Percentiles rank a stretch among this genome's conserved stretches.
These are phyloP conservation scores for Ophiothrix spiculata DNA, from an alignment of 35 echinoderm and acorn worm species.

Conservation along the genomic window DNA sequence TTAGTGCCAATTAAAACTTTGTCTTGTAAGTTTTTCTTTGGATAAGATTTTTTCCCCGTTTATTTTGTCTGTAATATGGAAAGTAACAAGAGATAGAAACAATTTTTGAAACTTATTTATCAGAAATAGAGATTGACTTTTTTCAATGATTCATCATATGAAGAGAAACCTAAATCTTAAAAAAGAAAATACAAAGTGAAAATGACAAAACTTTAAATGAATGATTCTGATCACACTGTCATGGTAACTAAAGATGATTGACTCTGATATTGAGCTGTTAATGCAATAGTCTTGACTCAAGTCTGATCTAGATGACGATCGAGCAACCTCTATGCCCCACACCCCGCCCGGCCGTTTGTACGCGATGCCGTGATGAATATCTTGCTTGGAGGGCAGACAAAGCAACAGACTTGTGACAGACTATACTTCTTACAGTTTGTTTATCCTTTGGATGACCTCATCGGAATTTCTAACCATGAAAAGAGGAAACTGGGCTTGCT, in stretches of 20 bases:
- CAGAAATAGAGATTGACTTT: too few species aligned
- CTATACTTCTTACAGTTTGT: not conserved
- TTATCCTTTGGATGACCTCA: not conserved
- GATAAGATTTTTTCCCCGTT: too few species aligned
- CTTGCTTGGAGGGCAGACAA: slow-evolving; percentile 9
- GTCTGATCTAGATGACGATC: not conserved
- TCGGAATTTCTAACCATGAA: not conserved
- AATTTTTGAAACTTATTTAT: too few species aligned
- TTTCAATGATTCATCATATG: too few species aligned
- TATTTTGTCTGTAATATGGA: too few species aligned
- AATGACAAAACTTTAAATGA: too few species aligned
- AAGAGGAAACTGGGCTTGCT: slow-evolving; percentile 1
- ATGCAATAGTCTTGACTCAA: slow-evolving; percentile 15
- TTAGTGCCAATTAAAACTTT: too few species aligned
- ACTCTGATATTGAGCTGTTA: not conserved
- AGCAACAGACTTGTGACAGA: slow-evolving; percentile 14
- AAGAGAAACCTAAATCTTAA: too few species aligned
- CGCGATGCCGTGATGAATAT: not conserved
- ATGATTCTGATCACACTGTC: not conserved
- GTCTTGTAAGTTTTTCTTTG: too few species aligned
- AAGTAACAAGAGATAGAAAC: too few species aligned
- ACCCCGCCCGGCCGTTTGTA: not conserved
- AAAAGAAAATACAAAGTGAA: too few species aligned
- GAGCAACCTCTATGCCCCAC: too few species aligned
- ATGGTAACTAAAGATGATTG: not conserved